A percentile compares a stretch with the other conserved stretches of the same genome.
These are phyloP conservation scores for Pegoplata infirma DNA, from an alignment of 2,888 invertebrate species.

Conservation along the genomic window DNA sequence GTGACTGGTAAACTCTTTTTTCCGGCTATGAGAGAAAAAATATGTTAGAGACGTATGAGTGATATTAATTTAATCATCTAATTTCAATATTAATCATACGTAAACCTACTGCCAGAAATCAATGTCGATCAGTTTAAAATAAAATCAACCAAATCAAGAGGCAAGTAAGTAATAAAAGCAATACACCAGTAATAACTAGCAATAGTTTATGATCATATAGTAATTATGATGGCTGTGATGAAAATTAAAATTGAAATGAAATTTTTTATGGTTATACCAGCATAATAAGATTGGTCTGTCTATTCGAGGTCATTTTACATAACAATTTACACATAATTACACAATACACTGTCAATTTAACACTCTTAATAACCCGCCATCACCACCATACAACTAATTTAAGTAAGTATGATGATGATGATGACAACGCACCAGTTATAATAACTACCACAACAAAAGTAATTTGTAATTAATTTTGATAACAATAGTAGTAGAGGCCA, in stretches of 20 bases:
- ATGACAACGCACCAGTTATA: no score
- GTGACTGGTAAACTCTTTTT: no score
- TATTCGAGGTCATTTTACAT: slow-evolving; percentile 27
- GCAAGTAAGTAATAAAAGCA: no score
- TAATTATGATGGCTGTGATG: background rate
- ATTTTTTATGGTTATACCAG: background rate
- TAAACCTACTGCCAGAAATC: no score
- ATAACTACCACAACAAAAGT: background rate
- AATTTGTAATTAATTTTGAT: background rate
- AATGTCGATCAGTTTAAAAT: no score
- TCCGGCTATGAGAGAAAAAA: no score
- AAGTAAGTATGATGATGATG: background rate
- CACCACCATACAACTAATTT: background rate
- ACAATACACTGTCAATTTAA: slow-evolving; percentile 21
- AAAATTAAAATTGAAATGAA: background rate
- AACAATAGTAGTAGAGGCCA: no score
- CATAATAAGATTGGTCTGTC: background rate
- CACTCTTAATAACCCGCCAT: background rate
- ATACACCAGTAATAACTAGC: background rate
- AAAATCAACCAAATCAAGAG: no score
- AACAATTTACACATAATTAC: slow-evolving; percentile 37
- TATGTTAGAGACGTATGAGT: no score
- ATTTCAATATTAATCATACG: no score
- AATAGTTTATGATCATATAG: background rate
- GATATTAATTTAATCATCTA: no score